phyloP scores from a whole-genome alignment of 2,797 vertebrate species.

The Eulemur mongoz region DNA sequence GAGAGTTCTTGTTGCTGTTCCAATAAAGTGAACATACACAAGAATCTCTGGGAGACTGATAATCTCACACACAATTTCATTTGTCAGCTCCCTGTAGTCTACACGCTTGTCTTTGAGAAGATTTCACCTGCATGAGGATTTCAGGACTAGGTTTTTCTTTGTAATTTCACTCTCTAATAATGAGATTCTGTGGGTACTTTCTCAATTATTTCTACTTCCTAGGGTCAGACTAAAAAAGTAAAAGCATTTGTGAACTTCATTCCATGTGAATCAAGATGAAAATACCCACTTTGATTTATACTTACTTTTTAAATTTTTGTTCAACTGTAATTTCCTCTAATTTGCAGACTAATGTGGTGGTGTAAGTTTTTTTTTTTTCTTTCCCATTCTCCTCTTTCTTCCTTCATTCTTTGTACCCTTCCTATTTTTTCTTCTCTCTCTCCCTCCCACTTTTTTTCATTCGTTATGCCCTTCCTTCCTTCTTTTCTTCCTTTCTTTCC shows the following conservation, averaged over 20 bases:
- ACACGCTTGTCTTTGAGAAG: background rate
- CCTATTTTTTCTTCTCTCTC: background rate
- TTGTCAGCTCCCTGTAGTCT: conserved; percentile 21
- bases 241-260: conserved; percentile 42
- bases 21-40: conserved; percentile 41
- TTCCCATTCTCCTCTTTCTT: accelerated
- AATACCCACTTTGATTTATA: conserved; percentile 28
- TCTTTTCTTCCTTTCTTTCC: background rate
- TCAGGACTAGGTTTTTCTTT: conserved; percentile 51
- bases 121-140: conserved; percentile 33
- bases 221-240: background rate
- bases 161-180: conserved; percentile 53
- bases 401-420: background rate
- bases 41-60: background rate
- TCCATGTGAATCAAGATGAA: conserved; percentile 7
- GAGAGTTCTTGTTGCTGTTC: background rate
- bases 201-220: conserved; percentile 45
- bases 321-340: background rate
- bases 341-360: background rate
- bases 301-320: background rate
- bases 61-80: background rate
- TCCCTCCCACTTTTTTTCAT: accelerated
- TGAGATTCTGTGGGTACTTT: conserved; percentile 1
- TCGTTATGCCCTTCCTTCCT: too few relatives aligned
- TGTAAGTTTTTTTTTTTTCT: background rate